These are phyloP conservation scores for Gymnoscopelus braueri DNA, from an alignment of 2,797 vertebrate species.

Conservation along the genomic window DNA sequence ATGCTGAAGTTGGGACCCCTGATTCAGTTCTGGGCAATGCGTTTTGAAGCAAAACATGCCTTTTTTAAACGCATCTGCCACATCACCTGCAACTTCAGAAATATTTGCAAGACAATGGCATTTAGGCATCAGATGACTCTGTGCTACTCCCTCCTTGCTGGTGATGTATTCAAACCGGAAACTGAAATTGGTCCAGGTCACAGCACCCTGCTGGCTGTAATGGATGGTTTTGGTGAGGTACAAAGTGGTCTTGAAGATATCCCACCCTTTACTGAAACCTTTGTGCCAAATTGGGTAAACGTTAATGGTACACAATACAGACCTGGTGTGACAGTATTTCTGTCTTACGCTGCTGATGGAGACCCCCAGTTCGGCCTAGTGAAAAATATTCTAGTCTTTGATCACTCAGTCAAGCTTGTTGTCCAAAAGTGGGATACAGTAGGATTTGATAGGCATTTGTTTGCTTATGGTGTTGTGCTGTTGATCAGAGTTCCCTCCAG, in stretches of 20 bases:
- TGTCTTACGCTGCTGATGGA: conserved; percentile 10
- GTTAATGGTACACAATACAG: conserved; percentile 20
- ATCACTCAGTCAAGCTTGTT: conserved; percentile 13
- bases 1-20: conserved; percentile 23
- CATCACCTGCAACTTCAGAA: conserved; percentile 33
- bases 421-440: conserved; percentile 15
- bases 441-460: conserved; percentile 16
- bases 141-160: conserved; percentile 21
- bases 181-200: conserved; percentile 27
- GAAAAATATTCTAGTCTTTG: conserved; percentile 4
- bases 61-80: conserved; percentile 36
- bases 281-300: conserved; percentile 23
- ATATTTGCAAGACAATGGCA: conserved; percentile 20
- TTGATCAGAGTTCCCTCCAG: neutral
- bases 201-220: conserved; percentile 7
- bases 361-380: conserved; percentile 23
- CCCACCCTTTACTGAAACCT: conserved; percentile 21
- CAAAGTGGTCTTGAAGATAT: conserved; percentile 19
- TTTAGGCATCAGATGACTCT: conserved; percentile 21
- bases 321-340: conserved; percentile 7
- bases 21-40: conserved; percentile 29
- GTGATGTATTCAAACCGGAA: conserved; percentile 7
- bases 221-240: conserved; percentile 20
- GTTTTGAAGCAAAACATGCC: conserved; percentile 23
- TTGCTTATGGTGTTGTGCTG: conserved; percentile 10